Evolutionary conservation across 2,888 invertebrate genomes (phyloP).

Genomic region (Yponomeuta plumbellus): DNA sequence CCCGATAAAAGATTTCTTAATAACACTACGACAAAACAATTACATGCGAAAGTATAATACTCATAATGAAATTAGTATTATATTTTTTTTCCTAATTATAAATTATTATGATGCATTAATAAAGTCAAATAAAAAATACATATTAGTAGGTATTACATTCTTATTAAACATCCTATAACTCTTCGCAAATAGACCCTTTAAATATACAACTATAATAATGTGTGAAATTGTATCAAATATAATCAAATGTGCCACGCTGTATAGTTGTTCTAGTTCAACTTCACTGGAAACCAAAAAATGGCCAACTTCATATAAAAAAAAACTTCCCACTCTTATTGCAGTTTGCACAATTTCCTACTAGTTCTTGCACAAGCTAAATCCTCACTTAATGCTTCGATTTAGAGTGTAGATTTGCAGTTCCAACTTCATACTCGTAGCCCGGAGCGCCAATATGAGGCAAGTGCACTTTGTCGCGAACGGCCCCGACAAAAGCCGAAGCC

Average conservation of each 20-base stretch:
- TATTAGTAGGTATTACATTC: too few species aligned
- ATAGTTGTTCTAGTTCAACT: background rate
- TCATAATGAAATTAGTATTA: too few species aligned
- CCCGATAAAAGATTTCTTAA: too few species aligned
- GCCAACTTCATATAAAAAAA: background rate
- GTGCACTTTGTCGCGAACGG: slow-evolving; percentile 6
- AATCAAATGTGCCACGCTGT: background rate
- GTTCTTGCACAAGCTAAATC: background rate
- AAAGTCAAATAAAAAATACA: too few species aligned
- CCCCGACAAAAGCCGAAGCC: background rate
- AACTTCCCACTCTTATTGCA: background rate
- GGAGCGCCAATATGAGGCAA: background rate
- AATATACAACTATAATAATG: background rate
- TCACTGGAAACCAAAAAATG: background rate
- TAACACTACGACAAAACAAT: too few species aligned
- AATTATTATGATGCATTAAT: too few species aligned
- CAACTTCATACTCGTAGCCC: background rate
- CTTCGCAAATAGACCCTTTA: too few species aligned
- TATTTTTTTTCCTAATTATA: too few species aligned
- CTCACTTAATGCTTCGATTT: background rate
- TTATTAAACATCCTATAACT: too few species aligned
- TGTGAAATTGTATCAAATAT: too few species aligned
- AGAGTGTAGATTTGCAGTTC: background rate
- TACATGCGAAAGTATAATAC: too few species aligned
- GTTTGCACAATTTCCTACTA: background rate